Evolutionary conservation across 2,888 invertebrate genomes (phyloP).

Genomic region (Lycia hirtaria): DNA sequence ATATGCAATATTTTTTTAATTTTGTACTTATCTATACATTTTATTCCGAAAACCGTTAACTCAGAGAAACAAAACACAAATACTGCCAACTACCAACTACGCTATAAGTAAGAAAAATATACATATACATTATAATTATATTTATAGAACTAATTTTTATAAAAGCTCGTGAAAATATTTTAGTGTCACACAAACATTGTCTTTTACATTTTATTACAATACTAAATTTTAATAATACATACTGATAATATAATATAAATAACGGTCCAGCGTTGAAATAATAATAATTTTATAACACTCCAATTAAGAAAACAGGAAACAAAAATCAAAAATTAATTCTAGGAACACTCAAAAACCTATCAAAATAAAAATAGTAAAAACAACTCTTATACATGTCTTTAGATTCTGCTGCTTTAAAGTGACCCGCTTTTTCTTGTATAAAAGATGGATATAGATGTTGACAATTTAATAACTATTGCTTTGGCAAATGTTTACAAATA

Average conservation of each 20-base stretch:
- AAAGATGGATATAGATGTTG: constrained; percentile 4
- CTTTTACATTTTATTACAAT: constrained; percentile 73
- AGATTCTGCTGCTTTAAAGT: constrained; percentile 75
- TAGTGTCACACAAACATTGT: constrained; percentile 77
- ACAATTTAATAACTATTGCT: constrained; percentile 47
- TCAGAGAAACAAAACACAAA: constrained; percentile 24
- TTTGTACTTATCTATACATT: not conserved
- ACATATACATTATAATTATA: constrained; percentile 61
- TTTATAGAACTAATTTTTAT: constrained; percentile 69
- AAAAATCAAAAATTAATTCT: constrained; percentile 55
- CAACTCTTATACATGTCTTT: constrained; percentile 74
- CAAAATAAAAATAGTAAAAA: constrained; percentile 63
- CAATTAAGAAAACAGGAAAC: constrained; percentile 53
- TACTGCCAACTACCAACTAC: constrained; percentile 58
- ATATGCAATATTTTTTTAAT: no score
- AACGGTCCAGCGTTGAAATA: constrained; percentile 58
- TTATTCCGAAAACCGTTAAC: constrained; percentile 20
- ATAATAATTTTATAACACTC: constrained; percentile 56
- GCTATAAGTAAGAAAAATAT: constrained; percentile 83
- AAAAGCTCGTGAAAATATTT: constrained; percentile 81
- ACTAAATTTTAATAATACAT: constrained; percentile 58
- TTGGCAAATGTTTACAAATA: constrained; percentile 51
- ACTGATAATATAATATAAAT: constrained; percentile 42
- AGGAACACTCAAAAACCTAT: constrained; percentile 69
- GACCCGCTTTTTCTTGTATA: constrained; percentile 47